Evolutionary conservation across 92 coral and sea anemone genomes (phyloP).

Genomic region (Micromussa lordhowensis): DNA sequence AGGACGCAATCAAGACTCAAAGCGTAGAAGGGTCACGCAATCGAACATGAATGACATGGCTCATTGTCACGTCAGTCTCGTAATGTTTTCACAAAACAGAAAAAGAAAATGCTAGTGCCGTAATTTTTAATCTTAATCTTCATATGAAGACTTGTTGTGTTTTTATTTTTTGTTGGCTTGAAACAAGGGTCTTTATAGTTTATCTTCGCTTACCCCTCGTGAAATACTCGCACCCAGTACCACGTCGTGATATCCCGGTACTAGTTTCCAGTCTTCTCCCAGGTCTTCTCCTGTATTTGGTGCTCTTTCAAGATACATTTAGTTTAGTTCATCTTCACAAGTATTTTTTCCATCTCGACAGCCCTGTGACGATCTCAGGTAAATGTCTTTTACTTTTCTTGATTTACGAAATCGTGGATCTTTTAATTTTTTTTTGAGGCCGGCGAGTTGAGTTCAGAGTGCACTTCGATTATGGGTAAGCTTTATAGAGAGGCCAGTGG

Average conservation of each 20-base stretch:
- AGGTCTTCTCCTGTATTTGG: background rate
- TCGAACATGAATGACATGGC: background rate
- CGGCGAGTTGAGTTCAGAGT: background rate
- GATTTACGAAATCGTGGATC: background rate
- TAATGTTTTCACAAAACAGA: background rate
- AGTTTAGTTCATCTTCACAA: background rate
- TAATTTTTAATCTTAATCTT: no score
- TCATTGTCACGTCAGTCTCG: background rate
- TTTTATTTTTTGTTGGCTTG: no score
- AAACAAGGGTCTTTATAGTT: no score
- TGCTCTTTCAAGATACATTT: no score
- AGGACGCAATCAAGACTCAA: no score
- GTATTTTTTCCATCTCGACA: background rate
- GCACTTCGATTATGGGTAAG: background rate
- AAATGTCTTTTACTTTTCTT: background rate
- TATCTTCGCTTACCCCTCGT: no score
- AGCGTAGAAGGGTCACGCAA: background rate
- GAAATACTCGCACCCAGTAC: no score
- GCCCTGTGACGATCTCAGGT: slow-evolving; percentile 4
- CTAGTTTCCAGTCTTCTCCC: slow-evolving; percentile 17
- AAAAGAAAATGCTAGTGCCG: no score
- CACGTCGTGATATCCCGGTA: background rate
- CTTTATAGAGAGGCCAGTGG: background rate
- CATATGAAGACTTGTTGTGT: no score
- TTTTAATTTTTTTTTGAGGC: background rate